phyloP scores from a whole-genome alignment of 2,797 vertebrate genomes.

The Balearica regulorum region DNA sequence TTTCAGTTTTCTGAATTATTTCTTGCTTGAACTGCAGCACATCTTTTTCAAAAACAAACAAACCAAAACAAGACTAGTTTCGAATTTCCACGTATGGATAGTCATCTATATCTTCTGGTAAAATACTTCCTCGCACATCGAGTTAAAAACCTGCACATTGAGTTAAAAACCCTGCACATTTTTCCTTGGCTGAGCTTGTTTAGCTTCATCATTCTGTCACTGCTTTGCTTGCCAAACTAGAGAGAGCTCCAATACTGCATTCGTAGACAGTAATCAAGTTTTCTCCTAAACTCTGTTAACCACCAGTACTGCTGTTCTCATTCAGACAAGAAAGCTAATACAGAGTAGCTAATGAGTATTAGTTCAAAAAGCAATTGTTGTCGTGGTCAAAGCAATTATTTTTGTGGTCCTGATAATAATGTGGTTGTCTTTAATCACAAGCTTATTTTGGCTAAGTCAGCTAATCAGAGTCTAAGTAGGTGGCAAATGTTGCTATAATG shows the following conservation, averaged over 20 bases:
- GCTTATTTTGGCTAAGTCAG: not conserved
- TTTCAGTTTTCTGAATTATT: not conserved
- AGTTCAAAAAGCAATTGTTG: constrained; percentile 1
- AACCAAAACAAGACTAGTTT: not conserved
- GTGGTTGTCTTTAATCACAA: not conserved
- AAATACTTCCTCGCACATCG: not conserved
- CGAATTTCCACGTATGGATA: not conserved
- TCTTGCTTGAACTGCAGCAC: not conserved
- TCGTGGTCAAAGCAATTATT: not conserved
- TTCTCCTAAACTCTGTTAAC: not conserved
- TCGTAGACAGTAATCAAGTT: not conserved
- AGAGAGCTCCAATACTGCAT: not conserved
- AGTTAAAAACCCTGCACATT: not conserved
- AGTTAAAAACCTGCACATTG: not conserved
- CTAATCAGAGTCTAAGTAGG: not conserved
- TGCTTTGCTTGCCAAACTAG: not conserved
- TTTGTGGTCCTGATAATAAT: not conserved
- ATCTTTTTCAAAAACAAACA: not conserved
- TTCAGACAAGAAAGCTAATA: not conserved
- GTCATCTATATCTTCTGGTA: not conserved
- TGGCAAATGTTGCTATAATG: not conserved
- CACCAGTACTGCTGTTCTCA: not conserved
- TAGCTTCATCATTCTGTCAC: not conserved
- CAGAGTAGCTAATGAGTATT: not conserved
- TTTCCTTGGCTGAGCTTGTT: not conserved